Conservation (phyloP, 2,888 invertebrate species). For the Cecidostiba fungosa region DNA sequence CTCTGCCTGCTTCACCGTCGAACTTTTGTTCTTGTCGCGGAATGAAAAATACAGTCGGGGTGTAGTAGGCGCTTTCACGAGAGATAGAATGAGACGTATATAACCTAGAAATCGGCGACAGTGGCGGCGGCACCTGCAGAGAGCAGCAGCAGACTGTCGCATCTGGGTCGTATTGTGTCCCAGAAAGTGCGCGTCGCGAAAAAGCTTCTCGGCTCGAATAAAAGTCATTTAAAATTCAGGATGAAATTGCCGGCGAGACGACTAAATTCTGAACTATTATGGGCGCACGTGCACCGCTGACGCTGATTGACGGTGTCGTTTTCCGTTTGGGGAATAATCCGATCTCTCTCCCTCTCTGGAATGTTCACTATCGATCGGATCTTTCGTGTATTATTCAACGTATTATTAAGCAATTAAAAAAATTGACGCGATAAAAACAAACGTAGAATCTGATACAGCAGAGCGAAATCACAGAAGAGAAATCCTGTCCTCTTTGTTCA, state of each 20-base stretch:
- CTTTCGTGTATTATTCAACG: too few relatives aligned
- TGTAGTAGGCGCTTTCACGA: neutral
- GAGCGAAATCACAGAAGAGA: too few relatives aligned
- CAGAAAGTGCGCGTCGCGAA: constrained; percentile 12
- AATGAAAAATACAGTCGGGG: neutral
- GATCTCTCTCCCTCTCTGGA: constrained; percentile 6
- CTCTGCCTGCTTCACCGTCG: neutral
- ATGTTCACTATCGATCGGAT: neutral
- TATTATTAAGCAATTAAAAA: too few relatives aligned
- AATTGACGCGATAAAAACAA: too few relatives aligned
- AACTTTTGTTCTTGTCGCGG: neutral
- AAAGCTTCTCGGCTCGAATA: neutral
- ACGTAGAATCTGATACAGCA: too few relatives aligned
- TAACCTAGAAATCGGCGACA: neutral
- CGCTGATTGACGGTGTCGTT: constrained; percentile 18
- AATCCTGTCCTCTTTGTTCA: neutral
- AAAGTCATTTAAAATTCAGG: constrained; percentile 38
- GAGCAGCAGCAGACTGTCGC: neutral
- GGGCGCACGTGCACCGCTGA: neutral
- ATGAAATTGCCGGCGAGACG: constrained; percentile 23
- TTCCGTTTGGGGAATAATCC: neutral
- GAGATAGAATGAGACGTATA: neutral
- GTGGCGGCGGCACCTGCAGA: neutral
- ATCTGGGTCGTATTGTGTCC: neutral
- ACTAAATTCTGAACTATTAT: constrained; percentile 9